A percentile compares a stretch with the other conserved stretches of the same genome.
Evolutionary conservation across 2,113 vertebrate genomes (phyloP).

Genomic region (Perca schrenkii): DNA sequence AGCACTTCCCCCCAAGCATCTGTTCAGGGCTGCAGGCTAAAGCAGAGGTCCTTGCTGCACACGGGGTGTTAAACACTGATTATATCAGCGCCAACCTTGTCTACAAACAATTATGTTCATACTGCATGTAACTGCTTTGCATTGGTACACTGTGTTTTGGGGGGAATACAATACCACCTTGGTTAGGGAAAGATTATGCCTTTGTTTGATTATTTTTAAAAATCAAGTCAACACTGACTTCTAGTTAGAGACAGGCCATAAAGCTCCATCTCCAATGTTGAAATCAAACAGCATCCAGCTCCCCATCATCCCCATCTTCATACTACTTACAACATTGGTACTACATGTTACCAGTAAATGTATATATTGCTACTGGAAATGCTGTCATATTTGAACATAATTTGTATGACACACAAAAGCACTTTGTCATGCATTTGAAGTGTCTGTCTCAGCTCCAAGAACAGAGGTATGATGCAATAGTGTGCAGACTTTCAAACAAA

Average conservation of each 20-base stretch:
- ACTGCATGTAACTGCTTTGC: background rate
- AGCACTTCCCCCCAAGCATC: slow-evolving; percentile 54
- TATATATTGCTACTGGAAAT: slow-evolving; percentile 5
- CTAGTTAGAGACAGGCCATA: background rate
- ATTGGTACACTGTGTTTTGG: background rate
- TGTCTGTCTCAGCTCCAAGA: background rate
- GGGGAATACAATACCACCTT: background rate
- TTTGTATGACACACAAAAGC: slow-evolving; percentile 3
- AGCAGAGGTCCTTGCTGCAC: slow-evolving; percentile 41
- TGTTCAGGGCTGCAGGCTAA: slow-evolving; percentile 56
- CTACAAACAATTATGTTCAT: background rate
- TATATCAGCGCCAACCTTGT: slow-evolving; percentile 32
- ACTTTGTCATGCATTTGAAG: slow-evolving; percentile 26
- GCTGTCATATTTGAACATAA: background rate
- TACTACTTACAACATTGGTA: background rate
- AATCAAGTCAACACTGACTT: background rate
- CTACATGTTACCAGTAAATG: background rate
- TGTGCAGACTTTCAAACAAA: slow-evolving; percentile 25
- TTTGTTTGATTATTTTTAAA: background rate
- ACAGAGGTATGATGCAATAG: slow-evolving; percentile 23
- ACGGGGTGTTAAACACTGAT: slow-evolving; percentile 52
- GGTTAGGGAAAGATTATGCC: background rate
- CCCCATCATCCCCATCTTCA: background rate
- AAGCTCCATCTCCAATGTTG: background rate
- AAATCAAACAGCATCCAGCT: background rate